Conservation (phyloP, 2,888 invertebrate species). For the Dysmachus trigonus region DNA sequence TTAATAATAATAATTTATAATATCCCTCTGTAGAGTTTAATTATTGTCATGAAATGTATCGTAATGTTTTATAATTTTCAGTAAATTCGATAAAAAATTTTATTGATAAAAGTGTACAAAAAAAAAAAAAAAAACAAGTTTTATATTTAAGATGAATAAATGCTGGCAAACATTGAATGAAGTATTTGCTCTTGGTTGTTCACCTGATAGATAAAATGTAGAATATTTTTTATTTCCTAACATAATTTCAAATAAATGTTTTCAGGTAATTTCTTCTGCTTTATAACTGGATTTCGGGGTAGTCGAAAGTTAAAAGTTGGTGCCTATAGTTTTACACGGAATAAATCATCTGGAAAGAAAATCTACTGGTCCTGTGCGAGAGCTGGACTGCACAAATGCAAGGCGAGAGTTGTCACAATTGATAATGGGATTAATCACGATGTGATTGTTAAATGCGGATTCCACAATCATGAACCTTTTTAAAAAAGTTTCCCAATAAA, state of each 20-base stretch:
- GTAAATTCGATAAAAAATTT: not conserved
- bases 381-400: conserved; percentile 64
- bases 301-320: conserved; percentile 64
- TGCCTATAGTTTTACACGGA: conserved; percentile 63
- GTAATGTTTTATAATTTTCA: not conserved
- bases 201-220: not conserved
- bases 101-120: not conserved
- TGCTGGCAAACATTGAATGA: not conserved
- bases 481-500: conserved; percentile 52
- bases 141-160: conserved; percentile 14
- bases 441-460: conserved; percentile 62
- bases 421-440: conserved; percentile 60
- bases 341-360: conserved; percentile 61
- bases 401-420: conserved; percentile 63
- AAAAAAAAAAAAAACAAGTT: not conserved
- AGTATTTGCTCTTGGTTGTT: not conserved
- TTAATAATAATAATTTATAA: not conserved
- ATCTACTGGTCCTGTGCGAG: conserved; percentile 65
- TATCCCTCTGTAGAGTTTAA: not conserved
- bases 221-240: not conserved
- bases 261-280: conserved; percentile 57
- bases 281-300: conserved; percentile 64
- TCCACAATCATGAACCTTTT: conserved; percentile 64
- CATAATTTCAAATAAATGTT: conserved; percentile 22
- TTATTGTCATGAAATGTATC: not conserved